Percentiles rank a stretch among this genome's conserved stretches.
Evolutionary conservation across 2,888 invertebrate genomes (phyloP).

Genomic region (Ophioninae sp.): DNA sequence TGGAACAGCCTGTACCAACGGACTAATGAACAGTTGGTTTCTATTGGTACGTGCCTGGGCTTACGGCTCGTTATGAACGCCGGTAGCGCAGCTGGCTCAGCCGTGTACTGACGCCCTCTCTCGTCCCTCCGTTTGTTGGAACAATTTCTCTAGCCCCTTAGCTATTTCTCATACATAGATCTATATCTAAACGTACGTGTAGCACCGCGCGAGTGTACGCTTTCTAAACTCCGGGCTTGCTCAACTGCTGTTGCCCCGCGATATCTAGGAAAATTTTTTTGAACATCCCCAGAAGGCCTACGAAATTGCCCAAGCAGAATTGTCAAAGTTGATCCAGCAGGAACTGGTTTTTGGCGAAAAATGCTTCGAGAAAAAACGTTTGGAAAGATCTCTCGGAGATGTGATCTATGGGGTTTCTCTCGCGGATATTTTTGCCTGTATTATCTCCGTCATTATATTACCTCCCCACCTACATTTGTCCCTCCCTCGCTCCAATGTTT

Average conservation of each 20-base stretch:
- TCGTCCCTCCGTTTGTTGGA: conserved; percentile 52
- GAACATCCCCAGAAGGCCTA: neutral
- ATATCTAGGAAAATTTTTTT: conserved; percentile 40
- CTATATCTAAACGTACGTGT: neutral
- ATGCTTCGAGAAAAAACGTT: conserved; percentile 22
- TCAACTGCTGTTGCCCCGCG: conserved; percentile 30
- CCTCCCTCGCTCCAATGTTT: conserved; percentile 61
- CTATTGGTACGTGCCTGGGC: conserved; percentile 77
- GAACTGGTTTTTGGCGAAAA: conserved; percentile 44
- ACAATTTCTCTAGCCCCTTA: conserved; percentile 56
- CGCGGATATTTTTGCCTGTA: conserved; percentile 32
- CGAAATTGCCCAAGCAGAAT: neutral
- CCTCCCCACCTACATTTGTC: conserved; percentile 44
- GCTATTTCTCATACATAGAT: conserved; percentile 25
- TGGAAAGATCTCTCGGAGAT: conserved; percentile 20
- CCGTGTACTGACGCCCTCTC: conserved; percentile 65
- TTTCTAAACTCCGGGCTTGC: conserved; percentile 3
- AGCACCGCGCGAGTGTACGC: neutral
- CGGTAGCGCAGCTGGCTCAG: conserved; percentile 77
- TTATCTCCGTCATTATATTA: conserved; percentile 27
- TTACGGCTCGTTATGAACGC: conserved; percentile 73
- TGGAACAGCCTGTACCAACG: conserved; percentile 72
- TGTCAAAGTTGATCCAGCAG: conserved; percentile 1
- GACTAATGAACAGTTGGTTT: conserved; percentile 79
- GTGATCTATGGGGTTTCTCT: conserved; percentile 43